phyloP scores from a whole-genome alignment of 2,797 vertebrate species.

The Alca torda region DNA sequence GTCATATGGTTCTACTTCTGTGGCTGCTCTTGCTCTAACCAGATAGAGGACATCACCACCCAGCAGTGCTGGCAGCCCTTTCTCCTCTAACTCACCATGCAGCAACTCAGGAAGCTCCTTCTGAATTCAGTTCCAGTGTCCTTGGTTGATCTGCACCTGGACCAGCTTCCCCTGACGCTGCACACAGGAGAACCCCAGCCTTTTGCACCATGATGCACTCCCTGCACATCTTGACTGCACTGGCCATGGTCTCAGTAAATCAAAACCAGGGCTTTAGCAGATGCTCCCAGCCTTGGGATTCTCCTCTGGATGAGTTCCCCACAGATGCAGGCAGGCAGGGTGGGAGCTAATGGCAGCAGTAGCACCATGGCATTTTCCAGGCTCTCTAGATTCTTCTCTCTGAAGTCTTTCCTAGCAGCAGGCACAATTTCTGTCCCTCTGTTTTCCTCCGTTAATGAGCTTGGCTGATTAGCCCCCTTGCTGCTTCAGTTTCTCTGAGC shows the following conservation, averaged over 20 bases:
- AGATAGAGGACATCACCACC: accelerated
- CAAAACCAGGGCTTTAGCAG: not conserved
- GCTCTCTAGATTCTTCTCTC: not conserved
- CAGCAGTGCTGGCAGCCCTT: not conserved
- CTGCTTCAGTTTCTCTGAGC: constrained; percentile 30
- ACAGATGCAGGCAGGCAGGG: not conserved
- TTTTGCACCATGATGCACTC: not conserved
- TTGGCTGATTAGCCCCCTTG: not conserved
- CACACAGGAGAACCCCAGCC: not conserved
- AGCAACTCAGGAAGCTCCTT: not conserved
- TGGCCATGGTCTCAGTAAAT: not conserved
- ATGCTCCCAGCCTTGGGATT: not conserved
- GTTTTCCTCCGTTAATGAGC: constrained; percentile 11
- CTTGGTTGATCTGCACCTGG: not conserved
- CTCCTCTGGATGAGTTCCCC: not conserved
- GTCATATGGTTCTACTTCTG: not conserved
- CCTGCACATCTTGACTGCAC: not conserved
- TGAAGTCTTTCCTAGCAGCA: constrained; percentile 10
- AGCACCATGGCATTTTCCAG: not conserved
- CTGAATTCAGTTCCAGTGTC: not conserved
- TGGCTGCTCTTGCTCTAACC: not conserved
- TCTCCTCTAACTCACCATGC: not conserved
- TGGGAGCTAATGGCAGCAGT: not conserved
- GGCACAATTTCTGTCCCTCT: not conserved
- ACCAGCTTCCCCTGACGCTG: not conserved